Evolutionary conservation across 2,888 invertebrate genomes (phyloP), one percentile per base, ranked within the genome.

Genomic region (Matsumyia berberina): DNA sequence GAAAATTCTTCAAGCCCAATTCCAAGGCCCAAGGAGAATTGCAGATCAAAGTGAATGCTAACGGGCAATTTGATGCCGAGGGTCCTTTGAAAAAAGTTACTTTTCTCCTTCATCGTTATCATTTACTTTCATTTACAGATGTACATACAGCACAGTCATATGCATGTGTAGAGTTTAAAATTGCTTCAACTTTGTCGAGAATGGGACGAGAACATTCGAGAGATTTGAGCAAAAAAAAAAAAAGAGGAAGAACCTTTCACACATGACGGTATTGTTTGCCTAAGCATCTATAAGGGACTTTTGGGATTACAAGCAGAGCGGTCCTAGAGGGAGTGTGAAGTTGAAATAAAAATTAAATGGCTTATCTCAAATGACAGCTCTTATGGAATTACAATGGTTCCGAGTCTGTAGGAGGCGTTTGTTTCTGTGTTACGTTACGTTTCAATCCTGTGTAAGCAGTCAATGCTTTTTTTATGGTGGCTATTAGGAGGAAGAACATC

Each of bases 21-120:
- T n/a, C n/a, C n/a, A 76, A 17, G 8, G 9, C 24, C 8, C 17
- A 60, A 44, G 35, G 33, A 9, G 15, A 77, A 24, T 70, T 42
- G 42, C 51, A 77, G 57, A 70, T 81, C 62, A 77, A 77, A 82
- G 77, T 67, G 81, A 70, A 46, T 77, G 81, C 81, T 77, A 66
- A 15, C 11, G 53, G 79, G 42, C n/a, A 66, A 12, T 58, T 79
- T 67, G 33, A 55, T 49, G 51, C 55, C 42, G 58, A 49, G 57
- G 37, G 79, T 58, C 60, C 37, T 80, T 80, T 57, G 15, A 58
- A 19, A 19, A 11, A 44, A 29, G n/a, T 51, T 11, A 15, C n/a
- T 44, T 70, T 46, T 15, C 24, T 55, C 9, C 2, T 55, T 11
- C 17, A 8, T 51, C 31, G 4, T 31, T 29, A 37, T 51, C 24